A percentile compares a stretch with the other conserved stretches of the same genome.
phyloP scores from a whole-genome alignment of 1,140 invertebrate genomes.

The Onthophagus taurus region DNA sequence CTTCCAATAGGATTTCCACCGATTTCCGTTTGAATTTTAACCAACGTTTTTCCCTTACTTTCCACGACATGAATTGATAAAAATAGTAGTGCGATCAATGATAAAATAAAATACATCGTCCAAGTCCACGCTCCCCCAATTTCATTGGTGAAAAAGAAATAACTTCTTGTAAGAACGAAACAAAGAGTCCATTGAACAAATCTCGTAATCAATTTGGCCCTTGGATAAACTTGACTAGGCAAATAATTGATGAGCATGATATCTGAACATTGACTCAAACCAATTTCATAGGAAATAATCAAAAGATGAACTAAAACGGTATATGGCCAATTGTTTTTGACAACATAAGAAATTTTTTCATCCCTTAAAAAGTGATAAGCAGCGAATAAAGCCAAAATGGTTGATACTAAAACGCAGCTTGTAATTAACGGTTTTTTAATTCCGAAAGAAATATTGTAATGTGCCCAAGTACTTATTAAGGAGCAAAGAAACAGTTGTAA shows the following conservation, averaged over 20 bases:
- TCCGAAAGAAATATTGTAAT: constrained; percentile 15
- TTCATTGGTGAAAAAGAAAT: constrained; percentile 1
- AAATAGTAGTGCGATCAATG: constrained; percentile 17
- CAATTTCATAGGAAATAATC: constrained; percentile 18
- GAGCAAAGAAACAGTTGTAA: constrained; percentile 9
- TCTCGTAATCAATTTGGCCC: constrained; percentile 9
- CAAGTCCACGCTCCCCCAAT: constrained; percentile 1
- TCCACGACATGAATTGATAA: constrained; percentile 21
- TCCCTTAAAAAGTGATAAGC: constrained; percentile 10
- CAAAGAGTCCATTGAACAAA: constrained; percentile 17
- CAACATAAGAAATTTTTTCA: not conserved
- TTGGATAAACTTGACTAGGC: constrained; percentile 20
- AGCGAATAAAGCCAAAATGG: constrained; percentile 5
- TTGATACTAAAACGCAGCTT: constrained; percentile 10
- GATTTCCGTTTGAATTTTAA: constrained; percentile 24
- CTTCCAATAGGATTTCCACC: constrained; percentile 28
- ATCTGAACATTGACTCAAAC: constrained; percentile 15
- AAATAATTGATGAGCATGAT: constrained; percentile 18
- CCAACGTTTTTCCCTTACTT: constrained; percentile 21
- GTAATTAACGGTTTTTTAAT: constrained; percentile 18
- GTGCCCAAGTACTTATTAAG: constrained; percentile 7
- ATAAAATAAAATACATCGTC: constrained; percentile 11
- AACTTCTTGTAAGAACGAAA: constrained; percentile 13
- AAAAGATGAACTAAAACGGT: constrained; percentile 10
- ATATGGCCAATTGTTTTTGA: constrained; percentile 3